Conservation (phyloP, 92 coral and sea anemone genomes). For the Porites cylindrica region DNA sequence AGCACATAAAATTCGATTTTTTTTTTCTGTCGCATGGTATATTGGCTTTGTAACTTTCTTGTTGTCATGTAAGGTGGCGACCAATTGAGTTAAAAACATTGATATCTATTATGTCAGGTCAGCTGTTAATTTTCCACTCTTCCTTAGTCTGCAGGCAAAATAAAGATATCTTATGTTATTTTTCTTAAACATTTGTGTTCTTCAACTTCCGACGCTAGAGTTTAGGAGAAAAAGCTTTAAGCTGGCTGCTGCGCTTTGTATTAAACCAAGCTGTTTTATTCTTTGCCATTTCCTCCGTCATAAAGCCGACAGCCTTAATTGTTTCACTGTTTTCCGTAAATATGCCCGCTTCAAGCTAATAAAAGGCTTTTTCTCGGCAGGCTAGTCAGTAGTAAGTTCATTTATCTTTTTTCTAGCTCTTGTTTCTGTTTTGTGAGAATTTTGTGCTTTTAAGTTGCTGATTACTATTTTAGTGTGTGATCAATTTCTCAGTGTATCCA, state of each 20-base stretch:
- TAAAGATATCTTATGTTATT: not conserved
- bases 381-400: not conserved
- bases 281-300: slow-evolving; percentile 1
- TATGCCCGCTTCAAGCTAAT: slow-evolving; percentile 28
- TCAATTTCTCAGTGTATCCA: not conserved
- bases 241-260: slow-evolving; percentile 7
- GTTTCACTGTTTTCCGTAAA: slow-evolving; percentile 20
- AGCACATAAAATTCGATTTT: not conserved
- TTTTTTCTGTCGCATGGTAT: not conserved
- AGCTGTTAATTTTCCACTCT: not conserved
- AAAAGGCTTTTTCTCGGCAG: slow-evolving; percentile 1
- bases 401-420: not conserved
- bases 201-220: not conserved
- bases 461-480: not conserved
- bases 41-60: not conserved
- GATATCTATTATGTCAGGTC: slow-evolving; percentile 1
- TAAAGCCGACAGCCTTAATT: slow-evolving; percentile 1
- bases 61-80: slow-evolving; percentile 7
- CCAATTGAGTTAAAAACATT: not conserved
- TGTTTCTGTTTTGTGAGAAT: slow-evolving; percentile 22
- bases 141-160: not conserved
- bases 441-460: not conserved
- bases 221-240: not conserved
- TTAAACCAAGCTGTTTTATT: slow-evolving; percentile 20
- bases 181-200: not conserved